Base-by-base conservation (phyloP, 2,113 vertebrate species). In the Ginglymostoma cirratum region DNA sequence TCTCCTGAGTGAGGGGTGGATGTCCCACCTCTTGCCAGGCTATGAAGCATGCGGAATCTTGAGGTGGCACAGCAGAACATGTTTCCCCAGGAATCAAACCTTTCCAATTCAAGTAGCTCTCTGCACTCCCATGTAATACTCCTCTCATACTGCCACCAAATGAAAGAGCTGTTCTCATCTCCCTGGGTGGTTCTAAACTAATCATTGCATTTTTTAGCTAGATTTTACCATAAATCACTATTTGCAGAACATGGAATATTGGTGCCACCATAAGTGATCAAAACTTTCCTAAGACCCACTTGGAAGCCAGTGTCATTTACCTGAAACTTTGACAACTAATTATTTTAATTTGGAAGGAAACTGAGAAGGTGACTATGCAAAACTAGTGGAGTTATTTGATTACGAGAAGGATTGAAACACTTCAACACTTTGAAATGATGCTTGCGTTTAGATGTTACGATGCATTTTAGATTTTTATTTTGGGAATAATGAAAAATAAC, bases 401-500 rank as follows among this genome's bases (percentile, higher is more conserved):
- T 80, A n/a, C n/a, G 12, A 2, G 76, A 38, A 80, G 34, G n/a
- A 80, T 80, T 34, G 34, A 80, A 80, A 38, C 76, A 38, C 76
- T 38, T 80, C 76, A 80, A n/a, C 34, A 15, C 76, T 38, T n/a
- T 80, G 30, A 34, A 76, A 34, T 34, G 76, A 38, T 80, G 12
- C 12, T 34, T 21, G 7, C 52, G 2, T 15, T 14, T n/a, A 65
- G 87, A 90, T 19, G 30, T 17, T 34, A n/a, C 17, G 3, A 61
- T 48, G 85, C 42, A 86, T 48, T 89, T 89, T 4, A 90, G 15
- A 90, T 90, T 90, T 89, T 38, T 93, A 66, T 42, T 93, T 93
- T 67, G 89, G 34, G n/a, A 38, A n/a, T 66, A 66, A 38, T 66
- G 30, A 61, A 52, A 87, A 30, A 30, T 87, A 48, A 42, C 4